Conservation (phyloP, 2,797 vertebrate species). For the Harpagifer antarcticus region DNA sequence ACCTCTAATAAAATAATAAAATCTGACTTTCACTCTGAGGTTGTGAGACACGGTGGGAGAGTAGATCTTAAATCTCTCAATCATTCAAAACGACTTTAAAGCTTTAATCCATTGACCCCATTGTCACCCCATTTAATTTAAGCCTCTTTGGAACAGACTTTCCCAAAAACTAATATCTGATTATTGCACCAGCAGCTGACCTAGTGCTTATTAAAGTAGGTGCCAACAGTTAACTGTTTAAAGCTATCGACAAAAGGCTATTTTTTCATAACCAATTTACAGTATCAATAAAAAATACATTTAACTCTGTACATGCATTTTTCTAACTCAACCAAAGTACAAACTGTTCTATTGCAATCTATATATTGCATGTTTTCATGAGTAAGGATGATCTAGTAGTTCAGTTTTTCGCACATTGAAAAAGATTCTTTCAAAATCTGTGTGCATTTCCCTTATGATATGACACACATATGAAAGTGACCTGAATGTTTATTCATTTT, state of each 20-base stretch:
- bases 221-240: slow-evolving; percentile 14
- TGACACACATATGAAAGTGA: background rate
- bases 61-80: slow-evolving; percentile 51
- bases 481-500: slow-evolving; percentile 5
- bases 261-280: background rate
- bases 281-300: background rate
- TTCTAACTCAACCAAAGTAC: background rate
- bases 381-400: background rate
- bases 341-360: background rate
- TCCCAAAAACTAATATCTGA: slow-evolving; percentile 51
- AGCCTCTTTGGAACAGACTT: slow-evolving; percentile 31
- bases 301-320: background rate
- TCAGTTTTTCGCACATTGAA: background rate
- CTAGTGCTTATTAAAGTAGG: slow-evolving; percentile 21
- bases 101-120: slow-evolving; percentile 38
- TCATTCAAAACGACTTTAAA: slow-evolving; percentile 59
- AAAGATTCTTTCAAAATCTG: background rate
- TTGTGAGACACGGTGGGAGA: slow-evolving; percentile 29
- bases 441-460: slow-evolving; percentile 21
- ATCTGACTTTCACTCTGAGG: slow-evolving; percentile 41
- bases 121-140: slow-evolving; percentile 42
- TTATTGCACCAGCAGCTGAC: slow-evolving; percentile 40
- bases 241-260: background rate
- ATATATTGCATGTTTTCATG: background rate
- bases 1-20: slow-evolving; percentile 44